Evolutionary conservation across 2,888 invertebrate species (phyloP).

Genomic region (Himalopsyche kuldschensis): DNA sequence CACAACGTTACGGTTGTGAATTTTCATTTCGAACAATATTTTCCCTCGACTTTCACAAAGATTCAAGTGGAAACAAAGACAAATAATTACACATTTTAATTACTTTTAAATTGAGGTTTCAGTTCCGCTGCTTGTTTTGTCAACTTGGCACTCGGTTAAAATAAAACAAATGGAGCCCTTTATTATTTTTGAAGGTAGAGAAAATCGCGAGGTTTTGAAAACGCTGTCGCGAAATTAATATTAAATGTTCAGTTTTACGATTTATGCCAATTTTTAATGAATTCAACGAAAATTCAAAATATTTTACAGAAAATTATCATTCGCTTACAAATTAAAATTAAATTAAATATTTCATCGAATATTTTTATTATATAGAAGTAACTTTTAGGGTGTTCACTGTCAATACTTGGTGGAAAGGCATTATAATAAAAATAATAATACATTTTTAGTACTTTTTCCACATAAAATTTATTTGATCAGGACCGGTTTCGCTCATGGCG

Average conservation of each 20-base stretch:
- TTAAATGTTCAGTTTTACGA: not conserved
- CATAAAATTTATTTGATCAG: no score
- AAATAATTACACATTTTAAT: conserved; percentile 39
- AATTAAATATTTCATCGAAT: no score
- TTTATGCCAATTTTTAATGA: not conserved
- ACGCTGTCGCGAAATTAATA: not conserved
- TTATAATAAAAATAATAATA: no score
- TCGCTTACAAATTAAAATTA: no score
- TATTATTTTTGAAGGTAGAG: not conserved
- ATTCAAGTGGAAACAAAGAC: conserved; percentile 26
- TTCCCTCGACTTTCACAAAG: not conserved
- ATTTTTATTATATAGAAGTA: no score
- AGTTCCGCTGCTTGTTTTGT: conserved; percentile 28
- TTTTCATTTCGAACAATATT: conserved; percentile 8
- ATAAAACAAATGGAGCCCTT: conserved; percentile 24
- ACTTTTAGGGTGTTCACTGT: no score
- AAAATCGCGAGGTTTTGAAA: not conserved
- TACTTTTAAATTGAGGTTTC: conserved; percentile 39
- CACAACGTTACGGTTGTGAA: not conserved
- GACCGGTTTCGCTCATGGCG: no score
- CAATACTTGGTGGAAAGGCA: no score
- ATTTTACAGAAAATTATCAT: no score
- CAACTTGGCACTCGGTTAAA: conserved; percentile 31
- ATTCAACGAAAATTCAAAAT: no score
- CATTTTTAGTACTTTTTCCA: no score